These are phyloP conservation scores for Ctenochaetus hawaiiensis DNA, from an alignment of 2,797 vertebrate species.

Conservation along the genomic window DNA sequence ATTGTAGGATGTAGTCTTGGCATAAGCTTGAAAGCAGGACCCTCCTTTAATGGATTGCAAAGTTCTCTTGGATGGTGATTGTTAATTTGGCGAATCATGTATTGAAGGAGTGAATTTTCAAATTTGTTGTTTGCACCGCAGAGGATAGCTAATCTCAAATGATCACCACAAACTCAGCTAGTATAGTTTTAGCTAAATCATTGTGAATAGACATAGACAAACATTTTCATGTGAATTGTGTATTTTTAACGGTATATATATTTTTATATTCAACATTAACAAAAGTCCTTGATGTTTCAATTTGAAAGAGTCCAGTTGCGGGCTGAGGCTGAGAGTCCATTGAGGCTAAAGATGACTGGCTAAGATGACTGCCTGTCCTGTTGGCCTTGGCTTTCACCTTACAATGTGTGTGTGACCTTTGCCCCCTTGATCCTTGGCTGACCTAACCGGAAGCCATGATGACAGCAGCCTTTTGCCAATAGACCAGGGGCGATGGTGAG, in stretches of 20 bases:
- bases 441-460: constrained; percentile 99
- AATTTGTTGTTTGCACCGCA: constrained; percentile 29
- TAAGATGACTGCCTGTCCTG: constrained; percentile 99
- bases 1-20: constrained; percentile 13
- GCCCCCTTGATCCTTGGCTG: constrained; percentile 99
- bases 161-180: constrained; percentile 37
- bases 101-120: constrained; percentile 23
- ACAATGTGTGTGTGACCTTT: constrained; percentile 99
- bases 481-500: constrained; percentile 99
- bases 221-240: constrained; percentile 78
- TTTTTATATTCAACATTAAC: constrained; percentile 95
- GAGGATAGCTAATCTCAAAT: constrained; percentile 27
- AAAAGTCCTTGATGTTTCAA: constrained; percentile 99
- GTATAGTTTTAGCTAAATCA: constrained; percentile 41
- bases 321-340: constrained; percentile 99
- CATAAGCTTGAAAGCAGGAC: not conserved
- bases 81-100: constrained; percentile 18
- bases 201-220: constrained; percentile 60
- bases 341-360: constrained; percentile 93
- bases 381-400: constrained; percentile 99
- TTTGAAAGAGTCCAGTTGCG: constrained; percentile 99
- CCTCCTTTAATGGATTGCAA: constrained; percentile 1
- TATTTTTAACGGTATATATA: constrained; percentile 74
- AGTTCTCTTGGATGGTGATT: constrained; percentile 9
- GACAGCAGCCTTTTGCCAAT: constrained; percentile 99